Evolutionary conservation across 2,797 vertebrate species (phyloP).

Genomic region (Gobionotothen gibberifrons): DNA sequence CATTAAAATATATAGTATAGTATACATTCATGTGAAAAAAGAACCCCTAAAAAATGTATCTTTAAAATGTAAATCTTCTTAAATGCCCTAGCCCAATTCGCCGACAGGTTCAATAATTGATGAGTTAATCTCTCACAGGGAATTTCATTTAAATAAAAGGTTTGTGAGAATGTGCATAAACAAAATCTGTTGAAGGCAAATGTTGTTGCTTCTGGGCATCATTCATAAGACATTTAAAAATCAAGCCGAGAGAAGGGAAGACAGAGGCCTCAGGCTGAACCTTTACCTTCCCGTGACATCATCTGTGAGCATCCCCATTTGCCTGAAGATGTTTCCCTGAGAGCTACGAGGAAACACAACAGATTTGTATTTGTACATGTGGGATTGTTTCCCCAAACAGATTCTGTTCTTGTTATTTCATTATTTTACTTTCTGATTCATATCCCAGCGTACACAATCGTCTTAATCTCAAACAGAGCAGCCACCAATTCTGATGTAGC

Average conservation of each 20-base stretch:
- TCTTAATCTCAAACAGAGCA: background rate
- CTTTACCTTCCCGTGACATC: conserved; percentile 60
- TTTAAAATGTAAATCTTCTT: no score
- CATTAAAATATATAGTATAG: background rate
- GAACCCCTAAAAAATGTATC: no score
- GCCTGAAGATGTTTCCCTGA: conserved; percentile 51
- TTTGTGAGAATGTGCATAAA: conserved; percentile 28
- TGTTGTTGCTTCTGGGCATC: no score
- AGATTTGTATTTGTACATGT: conserved; percentile 37
- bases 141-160: conserved; percentile 31
- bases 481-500: background rate
- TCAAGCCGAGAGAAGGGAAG: conserved; percentile 17
- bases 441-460: conserved; percentile 1
- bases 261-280: conserved; percentile 54
- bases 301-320: background rate
- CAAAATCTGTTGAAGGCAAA: background rate
- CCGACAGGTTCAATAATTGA: conserved; percentile 41
- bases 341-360: conserved; percentile 19
- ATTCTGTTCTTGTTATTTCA: conserved; percentile 15
- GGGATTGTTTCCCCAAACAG: conserved; percentile 39
- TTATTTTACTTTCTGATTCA: conserved; percentile 26
- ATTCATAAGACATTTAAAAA: conserved; percentile 36
- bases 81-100: background rate
- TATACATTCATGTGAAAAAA: background rate
- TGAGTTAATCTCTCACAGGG: conserved; percentile 4